Percentiles rank a stretch among this genome's conserved stretches.
These are phyloP conservation scores for Clarias gariepinus DNA, from an alignment of 2,113 vertebrate genomes.

Conservation along the genomic window DNA sequence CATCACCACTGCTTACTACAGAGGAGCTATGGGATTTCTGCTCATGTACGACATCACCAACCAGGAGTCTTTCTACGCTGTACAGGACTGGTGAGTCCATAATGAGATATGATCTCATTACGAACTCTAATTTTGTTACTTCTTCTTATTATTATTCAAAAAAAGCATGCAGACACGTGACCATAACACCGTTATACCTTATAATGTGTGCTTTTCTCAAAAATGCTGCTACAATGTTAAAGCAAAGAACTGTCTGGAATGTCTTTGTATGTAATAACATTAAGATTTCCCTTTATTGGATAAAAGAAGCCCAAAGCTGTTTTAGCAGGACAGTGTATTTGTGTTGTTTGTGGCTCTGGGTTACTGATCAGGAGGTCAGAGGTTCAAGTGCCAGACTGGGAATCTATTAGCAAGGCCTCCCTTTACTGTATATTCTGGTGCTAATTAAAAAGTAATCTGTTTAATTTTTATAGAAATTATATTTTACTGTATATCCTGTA, in stretches of 20 bases:
- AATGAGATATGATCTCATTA: background rate
- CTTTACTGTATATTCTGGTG: background rate
- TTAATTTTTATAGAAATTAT: too few relatives aligned
- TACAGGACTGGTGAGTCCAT: constrained; percentile 78
- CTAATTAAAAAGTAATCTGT: background rate
- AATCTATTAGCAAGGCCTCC: too few relatives aligned
- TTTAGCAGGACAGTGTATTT: background rate
- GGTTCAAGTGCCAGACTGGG: too few relatives aligned
- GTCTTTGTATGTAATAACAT: background rate
- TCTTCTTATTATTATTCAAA: background rate
- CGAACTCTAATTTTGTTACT: background rate
- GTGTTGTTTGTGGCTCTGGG: background rate
- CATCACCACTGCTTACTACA: constrained; percentile 84
- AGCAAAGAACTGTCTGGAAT: background rate
- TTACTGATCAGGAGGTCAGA: too few relatives aligned
- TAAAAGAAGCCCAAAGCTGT: background rate
- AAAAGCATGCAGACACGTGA: background rate
- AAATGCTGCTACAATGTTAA: background rate
- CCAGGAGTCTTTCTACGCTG: constrained; percentile 79
- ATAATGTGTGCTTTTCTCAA: background rate
- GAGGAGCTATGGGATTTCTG: constrained; percentile 84
- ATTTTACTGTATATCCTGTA: background rate
- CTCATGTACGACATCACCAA: constrained; percentile 84
- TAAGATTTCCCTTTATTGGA: background rate
- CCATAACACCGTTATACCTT: background rate